Evolutionary conservation across 2,888 invertebrate species (phyloP).

Genomic region (Cataglyphis cursor): DNA sequence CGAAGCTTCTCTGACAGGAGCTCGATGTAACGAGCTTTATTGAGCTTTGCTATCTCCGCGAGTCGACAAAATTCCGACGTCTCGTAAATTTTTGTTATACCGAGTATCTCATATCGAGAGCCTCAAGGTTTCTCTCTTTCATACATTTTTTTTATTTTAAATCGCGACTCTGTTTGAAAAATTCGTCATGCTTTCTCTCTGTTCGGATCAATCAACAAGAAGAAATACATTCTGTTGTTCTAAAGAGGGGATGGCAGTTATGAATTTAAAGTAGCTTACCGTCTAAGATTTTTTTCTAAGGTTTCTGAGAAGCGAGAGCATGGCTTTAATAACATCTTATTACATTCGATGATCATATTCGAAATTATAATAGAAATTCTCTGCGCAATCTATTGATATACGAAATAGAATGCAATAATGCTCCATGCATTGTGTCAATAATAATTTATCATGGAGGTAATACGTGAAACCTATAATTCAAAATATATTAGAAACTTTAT

Average conservation of each 20-base stretch:
- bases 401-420: background rate
- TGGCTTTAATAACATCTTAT: background rate
- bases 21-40: background rate
- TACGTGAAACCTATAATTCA: conserved; percentile 7
- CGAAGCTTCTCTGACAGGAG: conserved; percentile 3
- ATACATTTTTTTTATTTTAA: background rate
- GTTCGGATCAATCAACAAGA: background rate
- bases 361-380: background rate
- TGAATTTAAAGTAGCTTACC: conserved; percentile 42
- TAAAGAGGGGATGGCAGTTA: conserved; percentile 20
- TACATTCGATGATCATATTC: background rate
- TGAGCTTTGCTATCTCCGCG: background rate
- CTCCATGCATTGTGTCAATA: background rate
- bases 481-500: conserved; percentile 19
- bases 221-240: conserved; percentile 29
- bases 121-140: background rate
- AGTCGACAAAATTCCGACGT: conserved; percentile 27
- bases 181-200: background rate
- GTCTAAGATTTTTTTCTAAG: background rate
- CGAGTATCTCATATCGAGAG: background rate
- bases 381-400: no score
- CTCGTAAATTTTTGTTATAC: background rate
- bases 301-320: background rate
- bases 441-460: background rate
- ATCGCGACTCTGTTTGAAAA: background rate